Evolutionary conservation across 2,113 vertebrate species (phyloP), one percentile per base, ranked within the genome.

Genomic region (Aramus guarauna): DNA sequence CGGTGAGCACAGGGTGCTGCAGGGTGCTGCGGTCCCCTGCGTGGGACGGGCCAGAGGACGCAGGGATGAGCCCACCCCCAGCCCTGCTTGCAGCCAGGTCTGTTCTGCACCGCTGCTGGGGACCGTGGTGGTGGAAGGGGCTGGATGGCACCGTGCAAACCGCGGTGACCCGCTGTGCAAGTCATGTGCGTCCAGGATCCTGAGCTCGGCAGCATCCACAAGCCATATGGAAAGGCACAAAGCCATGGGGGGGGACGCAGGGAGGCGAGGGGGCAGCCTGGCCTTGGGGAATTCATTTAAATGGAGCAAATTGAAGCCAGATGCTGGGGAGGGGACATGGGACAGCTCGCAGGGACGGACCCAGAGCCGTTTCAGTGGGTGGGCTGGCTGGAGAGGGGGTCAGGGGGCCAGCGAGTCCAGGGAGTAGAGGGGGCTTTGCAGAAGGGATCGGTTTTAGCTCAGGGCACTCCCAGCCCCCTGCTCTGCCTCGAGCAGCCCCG

Each of bases 171-270:
- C 68, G 32, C 34, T 3, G 3, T 3, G 11, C 17, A 17, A 32
- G 4, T 7, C 9, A 32, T 12, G 39, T 24, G 58, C 36, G 3
- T 8, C 8, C 45, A 1, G 55, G 12, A 47, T 13, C 55, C 22
- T 1, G 53, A 60, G 69, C 43, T 43, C 39, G 5, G 64, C 37
- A 23, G 74, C 32, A 3, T 3, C 23, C 79, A 3, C 50, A 6
- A 15, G 32, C 24, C 32, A 21, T 2, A 2, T 3, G 21, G 3
- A 0, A 29, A 26, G 37, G 19, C 30, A 11, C 22, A 4, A 7
- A 0, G 5, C 82, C 39, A 3, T 0, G 11, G 43, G 36, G 72
- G 11, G 43, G 36, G 72, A 17, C 2, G 6, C 21, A 2, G 64
- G 55, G 48, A 9, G 56, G 36, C 4, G 12, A 48, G 6, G 48